Evolutionary conservation across 2,797 vertebrate genomes (phyloP).

Genomic region (Galaxias olidus): DNA sequence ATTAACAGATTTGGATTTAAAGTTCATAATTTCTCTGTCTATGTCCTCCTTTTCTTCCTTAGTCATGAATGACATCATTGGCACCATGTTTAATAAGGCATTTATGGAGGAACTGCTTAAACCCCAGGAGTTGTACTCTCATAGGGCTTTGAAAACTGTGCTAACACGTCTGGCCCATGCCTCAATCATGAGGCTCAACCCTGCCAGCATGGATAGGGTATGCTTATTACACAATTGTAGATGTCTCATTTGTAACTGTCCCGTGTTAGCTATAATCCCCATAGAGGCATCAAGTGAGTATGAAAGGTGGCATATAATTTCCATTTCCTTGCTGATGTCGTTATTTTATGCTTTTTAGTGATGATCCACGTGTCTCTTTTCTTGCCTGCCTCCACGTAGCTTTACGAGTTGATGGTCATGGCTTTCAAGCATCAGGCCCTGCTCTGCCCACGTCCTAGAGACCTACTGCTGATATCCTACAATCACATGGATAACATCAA

Average conservation of each 20-base stretch:
- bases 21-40: not conserved
- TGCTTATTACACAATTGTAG: not conserved
- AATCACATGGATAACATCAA: constrained; percentile 90
- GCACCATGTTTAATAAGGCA: constrained; percentile 87
- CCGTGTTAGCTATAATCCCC: not conserved
- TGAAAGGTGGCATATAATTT: too few relatives aligned
- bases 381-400: constrained; percentile 66
- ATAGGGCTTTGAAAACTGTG: constrained; percentile 85
- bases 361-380: not conserved
- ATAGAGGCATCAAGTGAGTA: not conserved
- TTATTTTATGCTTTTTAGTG: constrained; percentile 8
- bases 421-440: constrained; percentile 94
- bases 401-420: constrained; percentile 95
- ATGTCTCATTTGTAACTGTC: not conserved
- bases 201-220: constrained; percentile 94
- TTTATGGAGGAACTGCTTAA: constrained; percentile 93
- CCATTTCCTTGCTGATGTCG: not conserved
- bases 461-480: constrained; percentile 89
- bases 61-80: constrained; percentile 93
- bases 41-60: constrained; percentile 12
- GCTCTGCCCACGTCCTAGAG: constrained; percentile 88
- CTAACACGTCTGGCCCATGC: constrained; percentile 88
- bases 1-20: too few relatives aligned
- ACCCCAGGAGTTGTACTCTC: constrained; percentile 91
- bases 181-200: constrained; percentile 92